phyloP scores from a whole-genome alignment of 1,140 invertebrate genomes.

The Cardiocondyla obscurior region DNA sequence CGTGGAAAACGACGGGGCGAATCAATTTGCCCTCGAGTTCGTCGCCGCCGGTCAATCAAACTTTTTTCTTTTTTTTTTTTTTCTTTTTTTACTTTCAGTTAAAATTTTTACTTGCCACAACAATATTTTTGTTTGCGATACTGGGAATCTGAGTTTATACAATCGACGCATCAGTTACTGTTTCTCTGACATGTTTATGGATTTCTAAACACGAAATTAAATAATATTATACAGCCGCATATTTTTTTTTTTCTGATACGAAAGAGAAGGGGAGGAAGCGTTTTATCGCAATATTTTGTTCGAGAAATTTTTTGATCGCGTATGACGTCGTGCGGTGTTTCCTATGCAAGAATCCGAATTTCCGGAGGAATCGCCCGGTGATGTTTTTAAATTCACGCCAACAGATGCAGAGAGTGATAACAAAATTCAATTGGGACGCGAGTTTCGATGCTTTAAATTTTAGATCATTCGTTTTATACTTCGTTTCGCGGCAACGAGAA shows the following conservation, averaged over 20 bases:
- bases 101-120: background rate
- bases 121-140: background rate
- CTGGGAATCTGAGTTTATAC: background rate
- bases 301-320: background rate
- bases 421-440: conserved; percentile 14
- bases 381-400: conserved; percentile 24
- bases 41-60: background rate
- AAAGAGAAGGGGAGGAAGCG: background rate
- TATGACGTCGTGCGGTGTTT: background rate
- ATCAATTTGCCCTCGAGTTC: background rate
- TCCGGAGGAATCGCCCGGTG: background rate
- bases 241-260: background rate
- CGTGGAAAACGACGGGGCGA: background rate
- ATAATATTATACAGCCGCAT: no score
- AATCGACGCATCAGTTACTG: no score
- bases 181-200: background rate
- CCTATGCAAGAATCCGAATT: background rate
- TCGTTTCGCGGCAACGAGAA: background rate
- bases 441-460: conserved; percentile 2
- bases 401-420: background rate
- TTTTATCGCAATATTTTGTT: background rate
- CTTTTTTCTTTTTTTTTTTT: background rate
- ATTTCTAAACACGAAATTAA: background rate
- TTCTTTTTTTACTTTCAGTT: background rate
- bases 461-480: background rate